Evolutionary conservation across 1,140 invertebrate genomes (phyloP), one percentile per base, ranked within the genome.

Genomic region (Drosophila ogumai): DNA sequence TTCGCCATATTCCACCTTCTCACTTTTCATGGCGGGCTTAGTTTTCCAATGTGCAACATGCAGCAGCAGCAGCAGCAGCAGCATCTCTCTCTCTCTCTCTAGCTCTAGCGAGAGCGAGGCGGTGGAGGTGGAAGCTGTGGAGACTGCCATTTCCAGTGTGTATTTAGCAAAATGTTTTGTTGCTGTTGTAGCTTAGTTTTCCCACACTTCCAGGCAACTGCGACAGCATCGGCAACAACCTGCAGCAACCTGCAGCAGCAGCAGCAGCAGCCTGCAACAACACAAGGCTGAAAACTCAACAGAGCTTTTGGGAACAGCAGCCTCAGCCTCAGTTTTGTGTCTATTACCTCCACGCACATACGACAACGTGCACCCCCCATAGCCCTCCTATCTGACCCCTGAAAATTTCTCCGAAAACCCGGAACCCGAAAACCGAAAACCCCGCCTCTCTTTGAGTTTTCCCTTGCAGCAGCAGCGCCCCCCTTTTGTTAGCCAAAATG

Each of bases 81-180:
- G 40, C 41, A 6, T n/a, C 22, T 44, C 19, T 47, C 44, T 47
- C 44, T 47, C 44, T 47, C 44, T 47, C 25, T 41, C 34, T 44
- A n/a, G n/a, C 44, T 41, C 15, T 41, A 43, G 34, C 15, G 13
- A 40, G 50, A 34, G 54, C 17, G 50, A 57, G 65, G 22, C 31
- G 36, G 22, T 22, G 36, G 55, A 64, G 61, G 28, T 59, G 61
- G 55, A 64, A 56, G 44, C 36, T 38, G 64, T 41, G 43, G 58
- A 22, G 59, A 54, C 63, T 74, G 76, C 79, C 80, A 86, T 80
- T 87, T 87, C 84, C 84, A 88, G 84, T 88, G 84, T 88, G 82
- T 86, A 86, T 86, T 86, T 86, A 86, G 82, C 79, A 87, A 78
- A 85, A 74, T 78, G 82, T 81, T 86, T 76, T 71, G 74, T 54